phyloP scores from a whole-genome alignment of 2,113 vertebrate genomes.

The Halcyon malimbica region DNA sequence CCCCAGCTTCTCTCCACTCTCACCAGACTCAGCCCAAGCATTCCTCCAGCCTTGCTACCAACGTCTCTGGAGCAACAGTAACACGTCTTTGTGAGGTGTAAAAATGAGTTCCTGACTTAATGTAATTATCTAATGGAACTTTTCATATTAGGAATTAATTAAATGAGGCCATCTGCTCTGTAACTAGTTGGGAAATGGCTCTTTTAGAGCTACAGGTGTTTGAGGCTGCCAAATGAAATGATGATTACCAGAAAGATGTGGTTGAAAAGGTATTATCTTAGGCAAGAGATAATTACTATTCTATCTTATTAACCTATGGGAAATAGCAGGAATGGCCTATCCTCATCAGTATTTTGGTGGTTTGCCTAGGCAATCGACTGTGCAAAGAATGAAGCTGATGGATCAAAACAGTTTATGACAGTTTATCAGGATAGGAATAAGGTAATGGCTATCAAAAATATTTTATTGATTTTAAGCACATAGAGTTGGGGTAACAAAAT shows the following conservation, averaged over 20 bases:
- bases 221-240: constrained; percentile 1
- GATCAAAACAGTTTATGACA: neutral
- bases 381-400: neutral
- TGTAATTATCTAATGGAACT: constrained; percentile 7
- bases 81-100: neutral
- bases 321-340: neutral
- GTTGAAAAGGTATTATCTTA: neutral
- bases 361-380: neutral
- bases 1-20: neutral
- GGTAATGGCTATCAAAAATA: neutral
- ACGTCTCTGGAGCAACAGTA: neutral
- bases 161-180: neutral
- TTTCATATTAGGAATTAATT: neutral
- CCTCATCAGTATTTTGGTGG: neutral
- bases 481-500: neutral
- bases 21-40: neutral
- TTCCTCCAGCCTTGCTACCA: neutral
- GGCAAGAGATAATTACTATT: neutral
- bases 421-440: neutral
- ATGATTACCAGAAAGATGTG: constrained; percentile 2
- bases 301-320: neutral
- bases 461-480: neutral
- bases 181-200: neutral
- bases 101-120: constrained; percentile 1
- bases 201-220: neutral